A percentile compares a stretch with the other conserved stretches of the same genome.
Evolutionary conservation across 1,140 invertebrate species (phyloP).

Genomic region (Bombus balteatus): DNA sequence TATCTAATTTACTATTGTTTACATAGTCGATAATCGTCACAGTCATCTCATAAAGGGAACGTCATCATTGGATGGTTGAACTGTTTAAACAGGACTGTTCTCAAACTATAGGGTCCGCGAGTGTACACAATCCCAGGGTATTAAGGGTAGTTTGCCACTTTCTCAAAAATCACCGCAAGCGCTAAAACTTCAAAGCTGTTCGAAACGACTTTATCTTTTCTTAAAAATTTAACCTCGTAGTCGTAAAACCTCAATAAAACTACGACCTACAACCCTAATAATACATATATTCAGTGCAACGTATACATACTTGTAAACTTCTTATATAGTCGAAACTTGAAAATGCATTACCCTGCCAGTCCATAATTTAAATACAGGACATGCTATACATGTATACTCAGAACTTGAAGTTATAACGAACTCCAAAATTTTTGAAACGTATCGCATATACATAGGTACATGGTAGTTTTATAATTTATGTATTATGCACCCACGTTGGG

Average conservation of each 20-base stretch:
- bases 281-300: not conserved
- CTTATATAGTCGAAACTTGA: not conserved
- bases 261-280: not conserved
- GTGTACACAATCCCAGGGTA: conserved; percentile 11
- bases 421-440: too few relatives aligned
- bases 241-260: conserved; percentile 5
- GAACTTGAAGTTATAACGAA: too few relatives aligned
- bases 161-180: not conserved
- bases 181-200: not conserved
- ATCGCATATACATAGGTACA: not conserved
- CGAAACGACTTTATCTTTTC: not conserved
- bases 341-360: not conserved
- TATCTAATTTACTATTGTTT: not conserved
- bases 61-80: conserved; percentile 1
- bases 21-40: not conserved
- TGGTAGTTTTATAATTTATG: not conserved
- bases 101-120: not conserved
- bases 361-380: too few relatives aligned
- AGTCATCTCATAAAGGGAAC: not conserved
- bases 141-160: conserved; percentile 11
- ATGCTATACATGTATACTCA: too few relatives aligned
- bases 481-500: not conserved
- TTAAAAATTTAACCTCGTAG: not conserved
- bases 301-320: not conserved
- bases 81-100: conserved; percentile 10